phyloP scores from a whole-genome alignment of 1,140 invertebrate genomes.

The Branchinecta lynchi region DNA sequence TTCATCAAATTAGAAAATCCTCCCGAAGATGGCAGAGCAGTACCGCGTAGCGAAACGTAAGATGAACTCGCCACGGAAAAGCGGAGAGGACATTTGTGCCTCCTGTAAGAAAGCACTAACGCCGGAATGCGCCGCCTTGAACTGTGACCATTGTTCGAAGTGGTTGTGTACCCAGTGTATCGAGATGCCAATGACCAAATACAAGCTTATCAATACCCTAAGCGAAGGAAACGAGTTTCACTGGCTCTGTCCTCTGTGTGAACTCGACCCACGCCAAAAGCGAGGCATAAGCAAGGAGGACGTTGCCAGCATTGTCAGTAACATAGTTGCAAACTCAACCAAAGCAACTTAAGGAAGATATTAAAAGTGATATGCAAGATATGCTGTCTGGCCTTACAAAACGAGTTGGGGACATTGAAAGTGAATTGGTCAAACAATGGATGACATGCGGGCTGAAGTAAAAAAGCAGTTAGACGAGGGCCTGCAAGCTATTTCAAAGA shows the following conservation, averaged over 20 bases:
- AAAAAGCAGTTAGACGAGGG: background rate
- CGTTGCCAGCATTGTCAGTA: conserved; percentile 2
- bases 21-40: too few species aligned
- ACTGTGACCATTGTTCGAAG: too few species aligned
- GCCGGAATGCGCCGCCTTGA: too few species aligned
- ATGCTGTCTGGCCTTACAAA: conserved; percentile 4
- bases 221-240: conserved; percentile 8
- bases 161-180: too few species aligned
- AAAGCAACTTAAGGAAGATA: background rate
- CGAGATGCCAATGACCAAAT: too few species aligned
- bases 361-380: background rate
- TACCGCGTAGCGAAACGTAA: too few species aligned
- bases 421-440: conserved; percentile 10
- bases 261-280: conserved; percentile 11
- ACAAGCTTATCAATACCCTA: background rate
- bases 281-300: conserved; percentile 8
- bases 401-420: conserved; percentile 11
- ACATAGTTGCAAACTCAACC: background rate
- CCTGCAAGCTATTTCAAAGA: conserved; percentile 11
- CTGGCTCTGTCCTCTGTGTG: background rate
- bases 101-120: too few species aligned
- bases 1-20: too few species aligned
- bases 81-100: too few species aligned
- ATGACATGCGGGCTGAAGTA: background rate
- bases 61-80: too few species aligned